These are phyloP conservation scores for Ephialtes manifestator DNA, from an alignment of 2,888 invertebrate genomes.

Conservation along the genomic window DNA sequence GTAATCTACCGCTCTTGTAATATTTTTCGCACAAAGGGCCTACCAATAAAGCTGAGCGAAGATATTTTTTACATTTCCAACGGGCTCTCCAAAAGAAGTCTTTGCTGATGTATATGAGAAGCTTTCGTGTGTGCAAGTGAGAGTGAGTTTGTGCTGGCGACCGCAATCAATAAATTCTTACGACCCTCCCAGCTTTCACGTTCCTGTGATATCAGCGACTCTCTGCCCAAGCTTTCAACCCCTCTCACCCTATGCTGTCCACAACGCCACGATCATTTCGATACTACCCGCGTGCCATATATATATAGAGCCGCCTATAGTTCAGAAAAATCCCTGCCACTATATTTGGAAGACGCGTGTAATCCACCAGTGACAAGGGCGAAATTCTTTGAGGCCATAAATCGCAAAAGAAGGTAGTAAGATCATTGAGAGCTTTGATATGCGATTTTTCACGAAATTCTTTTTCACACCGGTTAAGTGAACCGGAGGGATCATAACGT, in stretches of 20 bases:
- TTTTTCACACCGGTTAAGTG: conserved; percentile 9
- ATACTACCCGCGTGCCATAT: conserved; percentile 22
- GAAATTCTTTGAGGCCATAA: conserved; percentile 14
- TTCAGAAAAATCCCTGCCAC: conserved; percentile 43
- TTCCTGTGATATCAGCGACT: conserved; percentile 37
- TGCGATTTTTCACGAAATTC: conserved; percentile 18
- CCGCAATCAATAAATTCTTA: conserved; percentile 63
- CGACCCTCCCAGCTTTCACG: conserved; percentile 53
- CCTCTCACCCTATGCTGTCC: not conserved
- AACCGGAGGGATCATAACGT: conserved; percentile 2
- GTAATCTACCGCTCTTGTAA: not conserved
- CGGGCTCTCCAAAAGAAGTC: conserved; percentile 7
- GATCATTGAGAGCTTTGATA: not conserved
- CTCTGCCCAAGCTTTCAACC: conserved; percentile 10
- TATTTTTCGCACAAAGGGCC: conserved; percentile 40
- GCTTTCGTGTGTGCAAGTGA: conserved; percentile 6
- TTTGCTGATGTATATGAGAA: not conserved
- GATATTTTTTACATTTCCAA: conserved; percentile 38
- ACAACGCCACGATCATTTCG: conserved; percentile 25
- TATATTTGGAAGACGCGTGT: conserved; percentile 30
- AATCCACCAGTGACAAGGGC: conserved; percentile 7
- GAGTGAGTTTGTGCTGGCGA: conserved; percentile 36
- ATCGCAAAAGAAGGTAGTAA: not conserved
- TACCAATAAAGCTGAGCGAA: conserved; percentile 37
- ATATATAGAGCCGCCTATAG: not conserved